Base-by-base conservation (phyloP, 2,888 invertebrate genomes). In the Chymomyza caudatula region DNA sequence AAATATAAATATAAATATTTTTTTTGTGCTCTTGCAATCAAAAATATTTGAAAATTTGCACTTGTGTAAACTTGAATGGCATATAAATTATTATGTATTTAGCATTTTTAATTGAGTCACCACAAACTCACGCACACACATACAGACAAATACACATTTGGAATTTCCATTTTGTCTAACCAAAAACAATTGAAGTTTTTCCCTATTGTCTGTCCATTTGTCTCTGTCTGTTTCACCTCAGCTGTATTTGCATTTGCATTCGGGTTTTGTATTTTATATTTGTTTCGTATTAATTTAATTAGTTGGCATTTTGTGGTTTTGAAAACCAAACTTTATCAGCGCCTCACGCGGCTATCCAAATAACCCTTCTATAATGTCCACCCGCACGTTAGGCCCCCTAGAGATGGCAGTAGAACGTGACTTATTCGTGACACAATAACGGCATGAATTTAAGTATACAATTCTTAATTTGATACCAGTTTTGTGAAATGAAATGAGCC, bases 261-360 rank as follows among this genome's bases (percentile, higher is more conserved):
- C 71, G 29, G 6, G 6, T 47, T 44, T 44, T 44, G 13, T 44
- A 44, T 47, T 47, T 47, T 47, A 17, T 47, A 47, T 47, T 47
- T 47, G 15, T 47, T 47, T 47, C 71, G 74, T 75, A 79, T 79
- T 85, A 76, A 83, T 83, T 83, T 72, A 83, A 85, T 83, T 83
- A 85, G 85, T 76, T 78, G 73, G 71, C 77, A 65, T 77, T 81
- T 75, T 78, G 81, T 71, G 81, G 84, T 77, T 71, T 43, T 59
- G 37, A 67, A 51, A 23, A 20, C 53, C 53, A 23, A 25, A 15
- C 23, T 23, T 23, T 15, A 25, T 11, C 11, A 37, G 8, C 3
- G 11, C 29, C 29, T 37, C 29, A 37, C 29, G 2, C 29, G 29
- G 2, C n/a, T n/a, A n/a, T n/a, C 29, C 11, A 37, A 13, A 37